Percentiles rank a stretch among this genome's conserved stretches.
Evolutionary conservation across 2,113 vertebrate genomes (phyloP).

Genomic region (chimpanzee (Pan troglodytes)): NHGRI_mPanTro3-v2.1_pri NC_072414.2:65619501-65620000

Average conservation of each 20-base stretch:
- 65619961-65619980: no score
- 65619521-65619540: background rate
- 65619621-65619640: background rate
- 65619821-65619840: background rate
- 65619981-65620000: no score
- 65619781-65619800: background rate
- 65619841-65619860: background rate
- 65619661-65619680: background rate
- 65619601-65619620: background rate
- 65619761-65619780: background rate
- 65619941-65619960: no score
- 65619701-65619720: background rate
- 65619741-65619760: background rate
- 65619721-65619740: background rate
- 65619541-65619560: background rate
- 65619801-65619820: background rate
- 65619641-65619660: background rate
- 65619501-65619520: background rate
- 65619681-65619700: background rate
- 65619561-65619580: constrained; percentile 1
- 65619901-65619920: no score
- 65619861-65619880: no score
- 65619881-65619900: no score
- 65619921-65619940: no score
- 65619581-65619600: background rate